Percentiles rank a stretch among this genome's conserved stretches.
Evolutionary conservation across 2,113 vertebrate genomes (phyloP).

Genomic region (Hassar affinis): DNA sequence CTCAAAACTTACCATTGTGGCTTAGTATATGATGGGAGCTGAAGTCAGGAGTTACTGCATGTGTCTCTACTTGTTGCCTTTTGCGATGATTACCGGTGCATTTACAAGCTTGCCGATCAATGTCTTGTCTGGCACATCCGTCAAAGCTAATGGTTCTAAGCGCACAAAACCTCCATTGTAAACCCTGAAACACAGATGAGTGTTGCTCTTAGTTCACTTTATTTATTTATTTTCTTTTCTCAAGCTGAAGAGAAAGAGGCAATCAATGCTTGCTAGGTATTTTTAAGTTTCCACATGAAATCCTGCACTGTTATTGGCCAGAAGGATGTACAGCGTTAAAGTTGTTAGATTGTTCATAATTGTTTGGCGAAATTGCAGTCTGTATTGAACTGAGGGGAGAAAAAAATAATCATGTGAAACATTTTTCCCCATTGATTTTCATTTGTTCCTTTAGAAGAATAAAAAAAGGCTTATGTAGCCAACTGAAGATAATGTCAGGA

Average conservation of each 20-base stretch:
- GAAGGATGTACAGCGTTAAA: slow-evolving; percentile 61
- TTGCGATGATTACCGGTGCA: slow-evolving; percentile 64
- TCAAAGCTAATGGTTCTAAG: slow-evolving; percentile 75
- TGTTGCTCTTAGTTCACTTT: slow-evolving; percentile 69
- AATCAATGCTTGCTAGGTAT: slow-evolving; percentile 68
- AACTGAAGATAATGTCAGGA: slow-evolving; percentile 71
- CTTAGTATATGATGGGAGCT: slow-evolving; percentile 1
- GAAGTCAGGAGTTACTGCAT: slow-evolving; percentile 32
- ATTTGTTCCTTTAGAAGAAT: slow-evolving; percentile 72
- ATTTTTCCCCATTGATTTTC: slow-evolving; percentile 82
- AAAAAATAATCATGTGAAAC: slow-evolving; percentile 79
- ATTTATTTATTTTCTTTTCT: slow-evolving; percentile 82
- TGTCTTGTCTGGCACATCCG: slow-evolving; percentile 66
- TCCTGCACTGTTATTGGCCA: slow-evolving; percentile 64
- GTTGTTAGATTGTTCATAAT: slow-evolving; percentile 83
- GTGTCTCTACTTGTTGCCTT: slow-evolving; percentile 45
- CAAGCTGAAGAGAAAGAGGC: slow-evolving; percentile 65
- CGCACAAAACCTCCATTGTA: slow-evolving; percentile 73
- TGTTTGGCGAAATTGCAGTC: slow-evolving; percentile 84
- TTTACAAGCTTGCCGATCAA: slow-evolving; percentile 71
- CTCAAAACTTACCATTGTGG: not conserved
- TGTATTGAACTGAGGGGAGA: slow-evolving; percentile 76
- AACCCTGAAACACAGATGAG: slow-evolving; percentile 72
- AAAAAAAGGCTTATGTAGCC: slow-evolving; percentile 73
- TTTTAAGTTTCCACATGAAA: slow-evolving; percentile 71